These are phyloP conservation scores for Netelia inedita DNA, from an alignment of 2,888 invertebrate genomes.

Conservation along the genomic window DNA sequence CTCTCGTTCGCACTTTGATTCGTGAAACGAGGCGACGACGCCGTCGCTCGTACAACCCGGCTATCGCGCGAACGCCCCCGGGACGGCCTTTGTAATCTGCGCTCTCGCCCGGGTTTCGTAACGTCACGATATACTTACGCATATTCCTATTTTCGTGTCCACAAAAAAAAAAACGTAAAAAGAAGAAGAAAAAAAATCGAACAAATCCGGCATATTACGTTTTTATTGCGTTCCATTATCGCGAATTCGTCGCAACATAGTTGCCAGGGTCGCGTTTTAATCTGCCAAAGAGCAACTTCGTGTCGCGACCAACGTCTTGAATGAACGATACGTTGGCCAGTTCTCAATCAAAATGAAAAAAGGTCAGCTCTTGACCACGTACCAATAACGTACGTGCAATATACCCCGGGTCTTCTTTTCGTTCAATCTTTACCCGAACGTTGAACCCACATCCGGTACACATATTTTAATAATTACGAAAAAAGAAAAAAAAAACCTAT, in stretches of 20 bases:
- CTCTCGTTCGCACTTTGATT: slow-evolving; percentile 15
- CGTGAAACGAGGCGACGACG: slow-evolving; percentile 37
- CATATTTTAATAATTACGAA: not conserved
- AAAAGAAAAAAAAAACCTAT: not conserved
- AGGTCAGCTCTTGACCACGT: slow-evolving; percentile 9
- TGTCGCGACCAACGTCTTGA: no score
- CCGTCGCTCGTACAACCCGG: slow-evolving; percentile 10
- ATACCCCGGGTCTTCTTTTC: not conserved
- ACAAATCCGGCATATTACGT: slow-evolving; percentile 14
- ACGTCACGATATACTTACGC: slow-evolving; percentile 11
- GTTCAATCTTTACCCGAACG: not conserved
- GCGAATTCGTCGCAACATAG: slow-evolving; percentile 45
- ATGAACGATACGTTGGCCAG: not conserved
- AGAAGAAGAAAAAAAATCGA: slow-evolving; percentile 7
- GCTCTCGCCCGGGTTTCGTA: slow-evolving; percentile 63
- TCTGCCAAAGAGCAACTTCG: not conserved
- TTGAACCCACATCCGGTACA: slow-evolving; percentile 43
- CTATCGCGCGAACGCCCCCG: slow-evolving; percentile 62
- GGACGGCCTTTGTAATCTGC: slow-evolving; percentile 60
- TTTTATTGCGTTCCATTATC: slow-evolving; percentile 34
- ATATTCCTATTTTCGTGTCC: not conserved
- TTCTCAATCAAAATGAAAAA: not conserved
- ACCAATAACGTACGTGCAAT: no score
- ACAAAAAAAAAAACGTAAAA: not conserved
- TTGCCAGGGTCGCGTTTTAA: slow-evolving; percentile 45